Conservation (phyloP, 2,888 invertebrate genomes). For the Aleiodes alternator region DNA sequence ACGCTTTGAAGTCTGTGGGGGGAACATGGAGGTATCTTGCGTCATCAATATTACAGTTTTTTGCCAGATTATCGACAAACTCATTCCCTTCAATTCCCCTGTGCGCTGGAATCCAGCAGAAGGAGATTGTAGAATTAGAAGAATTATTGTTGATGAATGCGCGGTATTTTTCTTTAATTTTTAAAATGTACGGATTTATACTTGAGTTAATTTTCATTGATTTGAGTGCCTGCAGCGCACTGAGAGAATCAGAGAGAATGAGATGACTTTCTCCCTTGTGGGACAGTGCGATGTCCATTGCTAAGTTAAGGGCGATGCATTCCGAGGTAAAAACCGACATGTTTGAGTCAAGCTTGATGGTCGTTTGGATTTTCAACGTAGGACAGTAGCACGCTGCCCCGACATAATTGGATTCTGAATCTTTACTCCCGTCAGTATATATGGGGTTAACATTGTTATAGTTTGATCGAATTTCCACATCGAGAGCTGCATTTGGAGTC, state of each 20-base stretch:
- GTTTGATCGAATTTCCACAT: background rate
- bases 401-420: slow-evolving; percentile 6
- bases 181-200: slow-evolving; percentile 34
- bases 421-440: slow-evolving; percentile 40
- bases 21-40: slow-evolving; percentile 14
- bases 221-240: slow-evolving; percentile 35
- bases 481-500: too few relatives aligned
- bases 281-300: slow-evolving; percentile 28
- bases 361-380: background rate
- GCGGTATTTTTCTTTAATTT: slow-evolving; percentile 37
- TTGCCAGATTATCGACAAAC: slow-evolving; percentile 38
- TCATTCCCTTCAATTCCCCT: slow-evolving; percentile 45
- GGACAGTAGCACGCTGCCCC: slow-evolving; percentile 35
- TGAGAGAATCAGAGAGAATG: slow-evolving; percentile 44
- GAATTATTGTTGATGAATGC: background rate
- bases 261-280: slow-evolving; percentile 17
- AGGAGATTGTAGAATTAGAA: slow-evolving; percentile 21
- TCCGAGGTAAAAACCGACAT: slow-evolving; percentile 43
- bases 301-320: slow-evolving; percentile 38
- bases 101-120: slow-evolving; percentile 46
- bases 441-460: background rate
- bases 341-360: slow-evolving; percentile 18
- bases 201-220: slow-evolving; percentile 19
- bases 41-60: slow-evolving; percentile 4
- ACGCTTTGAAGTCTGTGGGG: slow-evolving; percentile 30